phyloP scores from a whole-genome alignment of 2,797 vertebrate species.

The Euphonia xanthogaster region DNA sequence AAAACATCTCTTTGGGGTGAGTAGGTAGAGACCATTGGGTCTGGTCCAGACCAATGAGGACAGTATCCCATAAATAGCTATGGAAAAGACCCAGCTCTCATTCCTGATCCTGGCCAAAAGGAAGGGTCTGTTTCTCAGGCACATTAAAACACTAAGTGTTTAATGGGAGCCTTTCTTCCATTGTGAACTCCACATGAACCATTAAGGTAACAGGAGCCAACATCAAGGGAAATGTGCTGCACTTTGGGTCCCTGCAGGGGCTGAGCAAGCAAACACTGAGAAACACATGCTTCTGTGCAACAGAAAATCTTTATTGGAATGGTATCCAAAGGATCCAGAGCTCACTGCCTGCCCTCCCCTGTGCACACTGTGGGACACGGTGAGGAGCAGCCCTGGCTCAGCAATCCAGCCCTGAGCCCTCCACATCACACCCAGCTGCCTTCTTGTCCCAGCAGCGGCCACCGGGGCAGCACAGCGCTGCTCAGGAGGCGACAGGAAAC shows the following conservation, averaged over 20 bases:
- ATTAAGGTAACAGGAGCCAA: neutral
- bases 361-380: rapidly evolving
- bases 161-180: neutral
- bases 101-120: neutral
- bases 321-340: conserved; percentile 1
- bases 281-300: neutral
- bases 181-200: neutral
- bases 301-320: conserved; percentile 63
- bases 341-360: neutral
- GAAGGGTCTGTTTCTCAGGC: neutral
- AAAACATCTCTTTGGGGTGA: neutral
- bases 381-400: neutral
- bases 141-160: neutral
- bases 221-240: neutral
- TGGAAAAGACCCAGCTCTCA: neutral
- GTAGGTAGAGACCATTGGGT: neutral
- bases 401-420: neutral
- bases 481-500: rapidly evolving
- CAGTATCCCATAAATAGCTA: neutral
- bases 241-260: neutral
- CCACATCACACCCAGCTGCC: neutral
- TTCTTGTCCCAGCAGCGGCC: neutral
- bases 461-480: neutral
- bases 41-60: neutral
- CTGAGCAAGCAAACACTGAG: neutral